phyloP scores from a whole-genome alignment of 2,888 invertebrate species.

The Eueremaeus valkanovi region DNA sequence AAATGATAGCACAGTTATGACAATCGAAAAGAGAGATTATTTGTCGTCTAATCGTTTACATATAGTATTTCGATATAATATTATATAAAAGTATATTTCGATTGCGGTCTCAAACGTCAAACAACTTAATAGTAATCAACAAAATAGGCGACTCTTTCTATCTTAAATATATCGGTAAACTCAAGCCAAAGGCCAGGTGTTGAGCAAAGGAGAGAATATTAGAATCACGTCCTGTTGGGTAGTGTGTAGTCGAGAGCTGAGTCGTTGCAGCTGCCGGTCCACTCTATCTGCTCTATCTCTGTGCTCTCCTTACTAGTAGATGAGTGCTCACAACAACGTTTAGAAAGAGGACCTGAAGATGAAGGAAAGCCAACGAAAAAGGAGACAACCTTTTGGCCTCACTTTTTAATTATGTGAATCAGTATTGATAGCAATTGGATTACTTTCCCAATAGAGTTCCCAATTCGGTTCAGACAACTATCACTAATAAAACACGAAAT shows the following conservation, averaged over 20 bases:
- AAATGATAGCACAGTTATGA: slow-evolving; percentile 15
- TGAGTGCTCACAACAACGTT: slow-evolving; percentile 2
- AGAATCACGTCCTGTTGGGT: slow-evolving; percentile 35
- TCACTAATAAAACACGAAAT: not conserved
- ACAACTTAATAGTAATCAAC: slow-evolving; percentile 18
- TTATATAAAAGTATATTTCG: not conserved
- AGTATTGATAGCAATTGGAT: not conserved
- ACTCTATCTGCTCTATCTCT: slow-evolving; percentile 28
- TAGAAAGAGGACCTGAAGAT: not conserved
- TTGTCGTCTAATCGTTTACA: not conserved
- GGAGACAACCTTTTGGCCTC: not conserved
- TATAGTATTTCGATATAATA: not conserved
- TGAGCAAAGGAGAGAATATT: slow-evolving; percentile 31
- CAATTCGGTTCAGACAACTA: not conserved
- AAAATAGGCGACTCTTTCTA: slow-evolving; percentile 29
- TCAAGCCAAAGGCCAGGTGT: slow-evolving; percentile 32
- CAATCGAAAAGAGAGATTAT: not conserved
- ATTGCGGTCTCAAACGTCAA: slow-evolving; percentile 28
- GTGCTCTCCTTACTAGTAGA: not conserved
- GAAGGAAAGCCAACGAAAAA: not conserved
- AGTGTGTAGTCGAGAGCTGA: not conserved
- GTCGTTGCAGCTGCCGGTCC: slow-evolving; percentile 1
- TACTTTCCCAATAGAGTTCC: not conserved
- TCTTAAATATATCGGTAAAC: slow-evolving; percentile 13
- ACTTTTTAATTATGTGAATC: not conserved